Evolutionary conservation across 2,888 invertebrate species (phyloP).

Genomic region (Papilio elwesi): DNA sequence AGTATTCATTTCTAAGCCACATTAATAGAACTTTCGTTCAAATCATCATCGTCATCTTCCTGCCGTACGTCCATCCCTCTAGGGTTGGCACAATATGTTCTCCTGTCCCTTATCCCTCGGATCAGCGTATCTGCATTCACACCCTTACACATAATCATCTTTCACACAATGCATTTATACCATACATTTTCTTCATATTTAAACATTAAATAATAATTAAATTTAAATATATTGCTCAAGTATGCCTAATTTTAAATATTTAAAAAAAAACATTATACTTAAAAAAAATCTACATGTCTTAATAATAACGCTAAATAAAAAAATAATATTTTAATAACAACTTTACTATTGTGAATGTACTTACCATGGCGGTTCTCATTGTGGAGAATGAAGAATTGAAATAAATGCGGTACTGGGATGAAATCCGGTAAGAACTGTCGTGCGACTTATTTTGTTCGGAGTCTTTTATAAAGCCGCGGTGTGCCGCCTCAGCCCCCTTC

Average conservation of each 20-base stretch:
- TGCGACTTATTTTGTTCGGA: conserved; percentile 39
- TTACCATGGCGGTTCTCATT: conserved; percentile 60
- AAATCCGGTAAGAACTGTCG: conserved; percentile 20
- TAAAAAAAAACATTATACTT: background rate
- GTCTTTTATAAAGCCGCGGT: conserved; percentile 51
- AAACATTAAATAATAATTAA: too few species aligned
- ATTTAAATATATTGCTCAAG: too few species aligned
- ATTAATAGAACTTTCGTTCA: too few species aligned
- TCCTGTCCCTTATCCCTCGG: too few species aligned
- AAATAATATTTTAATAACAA: background rate
- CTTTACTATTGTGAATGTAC: conserved; percentile 41
- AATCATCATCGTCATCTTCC: too few species aligned
- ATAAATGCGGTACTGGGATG: conserved; percentile 16
- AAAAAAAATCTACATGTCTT: background rate
- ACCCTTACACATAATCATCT: too few species aligned
- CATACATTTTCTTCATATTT: too few species aligned
- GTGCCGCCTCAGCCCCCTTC: conserved; percentile 42
- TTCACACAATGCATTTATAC: too few species aligned
- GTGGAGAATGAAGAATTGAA: conserved; percentile 37
- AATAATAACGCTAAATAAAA: background rate
- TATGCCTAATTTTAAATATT: background rate
- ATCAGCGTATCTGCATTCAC: too few species aligned
- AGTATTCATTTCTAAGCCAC: too few species aligned
- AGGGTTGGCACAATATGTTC: too few species aligned
- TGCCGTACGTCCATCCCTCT: too few species aligned